Base-by-base conservation (phyloP, 2,113 vertebrate species). In the Chrysemys picta region DNA sequence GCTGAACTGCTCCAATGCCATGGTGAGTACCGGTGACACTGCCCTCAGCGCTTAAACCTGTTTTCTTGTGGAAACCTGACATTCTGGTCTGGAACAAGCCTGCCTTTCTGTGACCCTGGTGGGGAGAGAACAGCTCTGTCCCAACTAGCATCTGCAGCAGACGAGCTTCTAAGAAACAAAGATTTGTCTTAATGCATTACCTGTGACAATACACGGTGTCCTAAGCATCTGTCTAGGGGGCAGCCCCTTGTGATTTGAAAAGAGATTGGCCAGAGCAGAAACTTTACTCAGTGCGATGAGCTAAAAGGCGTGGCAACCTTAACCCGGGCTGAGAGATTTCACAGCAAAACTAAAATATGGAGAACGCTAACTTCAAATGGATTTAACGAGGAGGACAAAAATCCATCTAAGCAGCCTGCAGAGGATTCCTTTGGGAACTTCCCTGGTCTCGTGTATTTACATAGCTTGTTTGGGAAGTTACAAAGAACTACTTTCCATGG, bases 1-100 rank as follows among this genome's bases (percentile, higher is more conserved):
- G 78, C 82, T 99, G 2, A 99, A 98, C 97, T 98, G 98, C 95
- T 99, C 99, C 91, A 99, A 99, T 72, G 98, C 98, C 1, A 98
- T 94, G 98, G 99, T 99, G 97, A 14, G 83, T 10, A 3, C 3
- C 3, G 12, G 27, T 12, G 35, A 10, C 3, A 42, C 53, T 0
- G 47, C 42, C 5, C 17, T 1, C 10, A 21, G 8, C 13, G 79
- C 19, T 10, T 24, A 78, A 10, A 24, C 24, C 75, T 45, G 75
- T 38, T 21, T 21, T 8, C 17, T 29, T 6, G n/a, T 42, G n/a
- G 75, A 14, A 78, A 13, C 38, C 19, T 59, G 75, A 45, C 75
- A 21, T 76, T 76, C 42, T 78, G 45, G 45, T 24, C 17, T 3
- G 59, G 59, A 62, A 62, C 59, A 6, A 31, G 59, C 29, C 59